Conservation (phyloP, 2,797 vertebrate species). For the Paratrypauchen microcephalus region DNA sequence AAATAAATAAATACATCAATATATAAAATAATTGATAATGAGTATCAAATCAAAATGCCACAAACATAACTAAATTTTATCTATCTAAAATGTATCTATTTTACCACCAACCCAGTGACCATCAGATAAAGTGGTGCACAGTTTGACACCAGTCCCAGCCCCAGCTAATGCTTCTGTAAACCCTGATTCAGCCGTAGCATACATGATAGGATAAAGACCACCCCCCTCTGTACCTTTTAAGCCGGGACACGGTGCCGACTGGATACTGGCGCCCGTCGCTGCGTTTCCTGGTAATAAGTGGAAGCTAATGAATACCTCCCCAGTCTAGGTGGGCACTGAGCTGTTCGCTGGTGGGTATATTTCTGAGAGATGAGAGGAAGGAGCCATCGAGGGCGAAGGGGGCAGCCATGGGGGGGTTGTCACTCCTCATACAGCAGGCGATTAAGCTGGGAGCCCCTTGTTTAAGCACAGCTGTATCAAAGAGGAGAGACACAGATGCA, state of each 20-base stretch:
- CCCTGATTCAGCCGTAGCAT: slow-evolving; percentile 31
- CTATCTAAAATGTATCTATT: not conserved
- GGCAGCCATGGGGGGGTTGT: slow-evolving; percentile 58
- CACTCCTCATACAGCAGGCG: slow-evolving; percentile 41
- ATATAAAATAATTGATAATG: not conserved
- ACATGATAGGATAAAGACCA: slow-evolving; percentile 33
- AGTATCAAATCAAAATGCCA: not conserved
- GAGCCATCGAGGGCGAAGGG: slow-evolving; percentile 19
- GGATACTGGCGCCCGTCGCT: slow-evolving; percentile 57
- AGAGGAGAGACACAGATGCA: slow-evolving; percentile 24
- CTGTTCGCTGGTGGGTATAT: slow-evolving; percentile 52
- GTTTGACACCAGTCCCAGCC: slow-evolving; percentile 30
- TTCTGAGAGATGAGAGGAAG: slow-evolving; percentile 57
- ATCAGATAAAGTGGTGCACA: slow-evolving; percentile 1
- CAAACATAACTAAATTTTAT: too few species aligned
- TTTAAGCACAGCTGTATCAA: slow-evolving; percentile 43
- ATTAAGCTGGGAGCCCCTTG: slow-evolving; percentile 43
- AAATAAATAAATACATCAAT: not conserved
- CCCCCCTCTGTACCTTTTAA: slow-evolving; percentile 37
- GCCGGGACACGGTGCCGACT: slow-evolving; percentile 35
- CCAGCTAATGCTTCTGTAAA: slow-evolving; percentile 17
- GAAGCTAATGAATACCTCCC: slow-evolving; percentile 62
- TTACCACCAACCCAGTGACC: not conserved
- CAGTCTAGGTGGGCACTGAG: slow-evolving; percentile 39
- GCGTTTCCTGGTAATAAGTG: slow-evolving; percentile 62